Base-by-base conservation (phyloP, 2,797 vertebrate genomes). In the Pangasius larnaudii region DNA sequence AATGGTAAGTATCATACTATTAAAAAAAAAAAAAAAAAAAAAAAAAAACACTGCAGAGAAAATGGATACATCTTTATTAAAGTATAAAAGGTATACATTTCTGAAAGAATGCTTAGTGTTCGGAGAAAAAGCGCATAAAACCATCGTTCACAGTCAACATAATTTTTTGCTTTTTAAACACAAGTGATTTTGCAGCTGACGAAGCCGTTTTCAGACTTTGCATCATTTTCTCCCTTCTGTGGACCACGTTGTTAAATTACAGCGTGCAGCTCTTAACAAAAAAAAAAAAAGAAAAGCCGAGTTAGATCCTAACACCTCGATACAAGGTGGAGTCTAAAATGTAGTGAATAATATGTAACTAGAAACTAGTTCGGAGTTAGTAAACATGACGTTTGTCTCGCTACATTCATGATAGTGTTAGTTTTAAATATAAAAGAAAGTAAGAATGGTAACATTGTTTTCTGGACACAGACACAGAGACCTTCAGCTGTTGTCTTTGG, bases 281-380 rank as follows among this genome's bases (percentile, higher is more conserved):
- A 30, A n/a, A 69, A 0, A 63, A 42, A 22, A 65, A 4, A 56
- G 3, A 18, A 46, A 84, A 27, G 27, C 71, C 0, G 53, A 61
- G n/a, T 22, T 77, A 16, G 10, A 30, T 11, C 6, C 42, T 1
- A 65, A 7, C 74, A 46, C 86, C 86, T 53, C 75, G 5, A 2
- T 58, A 59, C 42, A 72, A 86, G 83, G 87, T 67, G 72, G 36
- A 86, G 79, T 71, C 56, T 53, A 85, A 85, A 86, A 81, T 46
- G 58, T 39, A 59, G 74, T 83, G 79, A 79, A 56, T 61, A 90
- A 67, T 69, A 49, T 19, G 46, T 2, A 85, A 81, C 85, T 86
- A 88, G 83, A 88, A 49, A 80, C 27, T 89, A 85, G 56, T 79
- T 46, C 56, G 27, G 13, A 14, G 30, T 85, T 86, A 87, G 53